Base-by-base conservation (phyloP, 2,888 invertebrate genomes). In the Lepidocyrtoides sp. region DNA sequence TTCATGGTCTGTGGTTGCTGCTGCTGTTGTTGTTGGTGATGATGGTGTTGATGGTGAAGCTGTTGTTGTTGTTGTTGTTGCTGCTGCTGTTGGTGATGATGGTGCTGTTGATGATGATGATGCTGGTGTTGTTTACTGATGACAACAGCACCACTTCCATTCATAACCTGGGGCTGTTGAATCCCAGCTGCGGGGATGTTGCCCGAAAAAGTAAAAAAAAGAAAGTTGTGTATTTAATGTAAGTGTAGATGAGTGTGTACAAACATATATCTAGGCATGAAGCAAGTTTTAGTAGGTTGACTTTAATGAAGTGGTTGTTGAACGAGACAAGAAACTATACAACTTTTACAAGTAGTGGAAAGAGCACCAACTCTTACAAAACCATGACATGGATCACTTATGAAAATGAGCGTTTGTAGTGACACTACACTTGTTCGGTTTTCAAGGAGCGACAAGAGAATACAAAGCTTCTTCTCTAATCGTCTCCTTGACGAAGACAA, bases 1-100 rank as follows among this genome's bases (percentile, higher is more conserved):
- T 94, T 94, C 75, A 93, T 91, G 54, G 93, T 92, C 83, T 93
- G 93, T 77, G 94, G 94, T 63, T 94, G 94, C 41, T 91, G 91
- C 90, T 92, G 91, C 89, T 92, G 89, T 12, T 91, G 92, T 29
- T 88, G 92, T 14, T 91, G 92, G 14, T 92, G 93, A 23, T 91
- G 91, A 72, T 93, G 93, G 60, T 94, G 94, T 36, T 94, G 94
- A 14, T 91, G 92, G 86, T 90, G 91, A 1, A 88, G 91, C 20
- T 92, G 91, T 20, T 93, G 88, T 14, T 91, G 90, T 0, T 91
- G 92, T 3, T 91, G 92, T 1, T 91, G 92, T 1, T 90, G 92
- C 51, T 91, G 92, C 7, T 92, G 93, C 10, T 91, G 91, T 69
- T 93, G 93, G 63, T 94, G 94, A 86, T 89, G 91, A 4, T 90